Percentiles rank a stretch among this genome's conserved stretches.
phyloP scores from a whole-genome alignment of 2,888 invertebrate species.

The Mesorhabditis belari region DNA sequence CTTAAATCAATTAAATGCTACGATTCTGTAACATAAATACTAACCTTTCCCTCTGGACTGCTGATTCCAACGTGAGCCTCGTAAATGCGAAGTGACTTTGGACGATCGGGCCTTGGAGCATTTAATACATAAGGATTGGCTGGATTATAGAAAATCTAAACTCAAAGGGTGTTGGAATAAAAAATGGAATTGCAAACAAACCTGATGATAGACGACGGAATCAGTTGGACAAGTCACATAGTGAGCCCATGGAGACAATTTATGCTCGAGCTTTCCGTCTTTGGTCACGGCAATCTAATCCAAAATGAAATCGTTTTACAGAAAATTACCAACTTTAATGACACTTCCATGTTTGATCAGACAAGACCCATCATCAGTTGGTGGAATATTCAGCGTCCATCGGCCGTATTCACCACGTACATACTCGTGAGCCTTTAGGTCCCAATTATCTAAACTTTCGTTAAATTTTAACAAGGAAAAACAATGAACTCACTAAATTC shows the following conservation, averaged over 20 bases:
- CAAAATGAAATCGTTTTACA: neutral
- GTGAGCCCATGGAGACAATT: slow-evolving; percentile 91
- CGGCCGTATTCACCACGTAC: slow-evolving; percentile 81
- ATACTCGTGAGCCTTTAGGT: slow-evolving; percentile 73
- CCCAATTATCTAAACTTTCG: slow-evolving; percentile 81
- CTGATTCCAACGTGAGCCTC: slow-evolving; percentile 98
- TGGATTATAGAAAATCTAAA: slow-evolving; percentile 57
- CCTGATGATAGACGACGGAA: slow-evolving; percentile 79
- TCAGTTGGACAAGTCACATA: slow-evolving; percentile 75
- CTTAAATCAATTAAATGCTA: neutral
- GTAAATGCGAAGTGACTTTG: slow-evolving; percentile 81
- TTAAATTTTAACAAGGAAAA: neutral
- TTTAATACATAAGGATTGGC: slow-evolving; percentile 69
- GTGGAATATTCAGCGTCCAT: slow-evolving; percentile 82
- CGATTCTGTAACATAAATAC: too few relatives aligned
- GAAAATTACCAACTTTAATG: slow-evolving; percentile 63
- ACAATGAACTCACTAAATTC: slow-evolving; percentile 73
- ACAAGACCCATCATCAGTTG: slow-evolving; percentile 75
- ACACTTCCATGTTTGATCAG: slow-evolving; percentile 76
- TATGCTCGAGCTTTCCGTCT: slow-evolving; percentile 71
- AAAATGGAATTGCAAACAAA: slow-evolving; percentile 50
- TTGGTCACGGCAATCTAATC: slow-evolving; percentile 67
- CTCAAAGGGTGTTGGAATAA: neutral
- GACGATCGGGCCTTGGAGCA: slow-evolving; percentile 60
- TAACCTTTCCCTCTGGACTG: slow-evolving; percentile 79